Percentiles rank a stretch among this genome's conserved stretches.
Conservation (phyloP, 2,113 vertebrate species). For the Ictalurus punctatus region DNA sequence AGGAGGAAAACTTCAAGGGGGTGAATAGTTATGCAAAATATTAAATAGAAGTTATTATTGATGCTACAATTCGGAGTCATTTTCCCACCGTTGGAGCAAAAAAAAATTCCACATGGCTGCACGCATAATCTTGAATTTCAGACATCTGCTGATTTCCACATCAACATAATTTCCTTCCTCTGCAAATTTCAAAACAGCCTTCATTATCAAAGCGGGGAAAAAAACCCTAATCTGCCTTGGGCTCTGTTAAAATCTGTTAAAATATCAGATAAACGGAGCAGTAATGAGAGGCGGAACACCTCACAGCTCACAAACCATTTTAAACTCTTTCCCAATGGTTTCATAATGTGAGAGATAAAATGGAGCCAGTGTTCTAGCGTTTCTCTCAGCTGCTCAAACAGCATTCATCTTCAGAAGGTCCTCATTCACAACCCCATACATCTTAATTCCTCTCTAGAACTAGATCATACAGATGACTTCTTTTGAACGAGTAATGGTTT, state of each 20-base stretch:
- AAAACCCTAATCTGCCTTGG: not conserved
- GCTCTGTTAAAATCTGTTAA: not conserved
- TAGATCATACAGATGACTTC: not conserved
- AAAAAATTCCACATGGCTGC: not conserved
- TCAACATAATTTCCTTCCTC: slow-evolving; percentile 8
- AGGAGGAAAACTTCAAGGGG: not conserved
- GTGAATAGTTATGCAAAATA: not conserved
- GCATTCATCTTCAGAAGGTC: not conserved
- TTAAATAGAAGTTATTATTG: not conserved
- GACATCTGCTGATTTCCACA: slow-evolving; percentile 18
- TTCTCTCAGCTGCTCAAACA: not conserved
- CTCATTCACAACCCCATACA: not conserved
- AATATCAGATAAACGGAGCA: not conserved
- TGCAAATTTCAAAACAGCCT: not conserved
- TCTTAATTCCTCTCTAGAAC: not conserved
- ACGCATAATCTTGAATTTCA: not conserved
- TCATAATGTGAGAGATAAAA: not conserved
- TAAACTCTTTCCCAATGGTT: not conserved
- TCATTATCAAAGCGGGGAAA: not conserved
- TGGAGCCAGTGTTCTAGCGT: not conserved
- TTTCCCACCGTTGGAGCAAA: not conserved
- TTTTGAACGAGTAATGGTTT: not conserved
- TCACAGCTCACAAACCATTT: not conserved
- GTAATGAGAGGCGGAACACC: slow-evolving; percentile 1
- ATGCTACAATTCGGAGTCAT: not conserved